A percentile compares a stretch with the other conserved stretches of the same genome.
These are phyloP conservation scores for Xestia sexstrigata DNA, from an alignment of 2,888 invertebrate genomes.

Conservation along the genomic window DNA sequence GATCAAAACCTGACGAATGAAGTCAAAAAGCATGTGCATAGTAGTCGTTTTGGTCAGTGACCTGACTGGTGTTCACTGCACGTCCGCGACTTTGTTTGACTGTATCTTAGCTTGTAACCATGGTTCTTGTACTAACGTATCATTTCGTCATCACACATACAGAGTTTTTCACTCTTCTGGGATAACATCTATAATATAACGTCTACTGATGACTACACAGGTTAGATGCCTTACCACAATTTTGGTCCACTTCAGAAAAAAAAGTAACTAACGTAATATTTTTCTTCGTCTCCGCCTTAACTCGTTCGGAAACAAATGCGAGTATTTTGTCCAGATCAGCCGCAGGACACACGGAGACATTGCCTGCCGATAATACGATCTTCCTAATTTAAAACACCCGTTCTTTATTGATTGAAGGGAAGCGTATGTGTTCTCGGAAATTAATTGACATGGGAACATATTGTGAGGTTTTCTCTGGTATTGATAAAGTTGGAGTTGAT, in stretches of 20 bases:
- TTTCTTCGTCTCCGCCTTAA: constrained; percentile 48
- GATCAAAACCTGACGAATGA: background rate
- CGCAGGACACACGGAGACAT: constrained; percentile 24
- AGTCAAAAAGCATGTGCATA: background rate
- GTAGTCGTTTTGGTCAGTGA: background rate
- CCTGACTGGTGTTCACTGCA: background rate
- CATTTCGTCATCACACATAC: background rate
- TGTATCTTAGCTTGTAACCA: background rate
- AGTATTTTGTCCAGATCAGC: constrained; percentile 42
- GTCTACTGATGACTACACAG: too few relatives aligned
- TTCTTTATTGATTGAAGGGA: constrained; percentile 33
- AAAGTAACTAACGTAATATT: background rate
- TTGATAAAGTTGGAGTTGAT: background rate
- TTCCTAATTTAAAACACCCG: constrained; percentile 26
- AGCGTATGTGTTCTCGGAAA: constrained; percentile 1
- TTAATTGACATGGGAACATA: background rate
- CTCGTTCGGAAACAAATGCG: constrained; percentile 47
- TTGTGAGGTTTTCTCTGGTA: background rate
- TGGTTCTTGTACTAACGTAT: background rate
- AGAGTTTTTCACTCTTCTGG: background rate
- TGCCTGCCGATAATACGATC: constrained; percentile 28
- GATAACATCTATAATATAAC: background rate
- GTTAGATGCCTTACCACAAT: background rate
- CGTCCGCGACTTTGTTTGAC: background rate
- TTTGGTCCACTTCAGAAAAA: background rate